Percentiles rank a stretch among this genome's conserved stretches.
Evolutionary conservation across 2,797 vertebrate genomes (phyloP).

Genomic region (Pantherophis alleghaniensis): DNA sequence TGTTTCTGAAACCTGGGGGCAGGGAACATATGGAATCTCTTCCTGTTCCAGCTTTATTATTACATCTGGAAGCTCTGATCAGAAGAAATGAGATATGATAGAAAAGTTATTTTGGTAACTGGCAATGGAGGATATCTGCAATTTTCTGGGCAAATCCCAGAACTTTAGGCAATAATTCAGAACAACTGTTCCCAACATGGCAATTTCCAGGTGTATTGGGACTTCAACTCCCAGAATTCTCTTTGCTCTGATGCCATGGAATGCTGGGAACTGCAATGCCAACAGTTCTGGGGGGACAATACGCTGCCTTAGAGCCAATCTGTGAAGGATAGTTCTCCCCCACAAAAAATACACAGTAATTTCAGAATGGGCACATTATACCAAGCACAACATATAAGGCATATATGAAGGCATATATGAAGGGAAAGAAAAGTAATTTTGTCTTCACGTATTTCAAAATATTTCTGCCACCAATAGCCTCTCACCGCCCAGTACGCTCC

Average conservation of each 20-base stretch:
- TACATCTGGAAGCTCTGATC: slow-evolving; percentile 28
- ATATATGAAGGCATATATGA: not conserved
- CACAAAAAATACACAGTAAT: not conserved
- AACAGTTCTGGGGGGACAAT: not conserved
- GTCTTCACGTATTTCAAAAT: not conserved
- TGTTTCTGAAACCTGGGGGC: not conserved
- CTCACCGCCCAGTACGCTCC: too few relatives aligned
- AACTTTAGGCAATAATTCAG: not conserved
- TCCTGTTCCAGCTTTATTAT: slow-evolving; percentile 25
- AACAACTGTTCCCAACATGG: not conserved
- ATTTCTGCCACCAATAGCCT: too few relatives aligned
- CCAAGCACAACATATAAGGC: not conserved
- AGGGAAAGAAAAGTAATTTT: not conserved
- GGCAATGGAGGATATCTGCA: not conserved
- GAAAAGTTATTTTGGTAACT: not conserved
- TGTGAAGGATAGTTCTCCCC: not conserved
- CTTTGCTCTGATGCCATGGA: not conserved
- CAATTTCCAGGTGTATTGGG: not conserved
- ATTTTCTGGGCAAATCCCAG: not conserved
- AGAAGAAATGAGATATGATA: not conserved
- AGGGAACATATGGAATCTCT: not conserved
- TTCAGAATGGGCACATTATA: not conserved
- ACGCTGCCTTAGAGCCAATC: not conserved
- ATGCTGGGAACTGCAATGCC: not conserved
- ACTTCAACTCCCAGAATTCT: not conserved